Evolutionary conservation across 92 coral and sea anemone species (phyloP).

Genomic region (Palythoa grandis): DNA sequence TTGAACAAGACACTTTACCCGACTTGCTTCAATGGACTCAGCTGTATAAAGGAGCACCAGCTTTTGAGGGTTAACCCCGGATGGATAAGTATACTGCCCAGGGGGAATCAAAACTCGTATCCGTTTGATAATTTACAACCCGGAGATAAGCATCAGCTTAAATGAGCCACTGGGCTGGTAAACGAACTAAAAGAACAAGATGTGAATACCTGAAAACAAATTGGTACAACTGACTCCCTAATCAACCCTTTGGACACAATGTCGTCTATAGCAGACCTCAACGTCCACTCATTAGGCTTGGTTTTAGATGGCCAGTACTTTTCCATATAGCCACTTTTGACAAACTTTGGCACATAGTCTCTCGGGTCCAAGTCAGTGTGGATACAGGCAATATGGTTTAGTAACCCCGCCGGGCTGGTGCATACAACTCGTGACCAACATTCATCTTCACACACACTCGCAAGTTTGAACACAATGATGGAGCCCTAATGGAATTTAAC

Average conservation of each 20-base stretch:
- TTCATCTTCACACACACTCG: slow-evolving; percentile 61
- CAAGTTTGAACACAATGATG: slow-evolving; percentile 68
- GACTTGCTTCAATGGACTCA: too few species aligned
- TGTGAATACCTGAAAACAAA: slow-evolving; percentile 84
- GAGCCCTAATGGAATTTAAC: slow-evolving; percentile 60
- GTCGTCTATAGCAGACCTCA: slow-evolving; percentile 94
- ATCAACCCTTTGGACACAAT: slow-evolving; percentile 89
- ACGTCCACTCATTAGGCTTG: slow-evolving; percentile 96
- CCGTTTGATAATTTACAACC: too few species aligned
- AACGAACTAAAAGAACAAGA: too few species aligned
- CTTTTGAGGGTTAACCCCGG: too few species aligned
- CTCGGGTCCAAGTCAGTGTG: slow-evolving; percentile 91
- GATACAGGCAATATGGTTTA: slow-evolving; percentile 86
- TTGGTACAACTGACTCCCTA: slow-evolving; percentile 91
- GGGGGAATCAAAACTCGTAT: too few species aligned
- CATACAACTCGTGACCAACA: slow-evolving; percentile 70
- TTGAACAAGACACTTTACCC: too few species aligned
- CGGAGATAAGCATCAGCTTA: too few species aligned
- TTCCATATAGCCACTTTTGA: slow-evolving; percentile 79
- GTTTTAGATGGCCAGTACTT: slow-evolving; percentile 97
- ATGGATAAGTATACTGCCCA: too few species aligned
- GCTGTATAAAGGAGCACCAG: too few species aligned
- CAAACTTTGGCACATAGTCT: slow-evolving; percentile 87
- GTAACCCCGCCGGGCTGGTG: slow-evolving; percentile 85
- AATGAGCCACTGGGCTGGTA: too few species aligned